Percentiles rank a stretch among this genome's conserved stretches.
phyloP scores from a whole-genome alignment of 1,140 invertebrate genomes.

The Drosophila grimshawi region DNA sequence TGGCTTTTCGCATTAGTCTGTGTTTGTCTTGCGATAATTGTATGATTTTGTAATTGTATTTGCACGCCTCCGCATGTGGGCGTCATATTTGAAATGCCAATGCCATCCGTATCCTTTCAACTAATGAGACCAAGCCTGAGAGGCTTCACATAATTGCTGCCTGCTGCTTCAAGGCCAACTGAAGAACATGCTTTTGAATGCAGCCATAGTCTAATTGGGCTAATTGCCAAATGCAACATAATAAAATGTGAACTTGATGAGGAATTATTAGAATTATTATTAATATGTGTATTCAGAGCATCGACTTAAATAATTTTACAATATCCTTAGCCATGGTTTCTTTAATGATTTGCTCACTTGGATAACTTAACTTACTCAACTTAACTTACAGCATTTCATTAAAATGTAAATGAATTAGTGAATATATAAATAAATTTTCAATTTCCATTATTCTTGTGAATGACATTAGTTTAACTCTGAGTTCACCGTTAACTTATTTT shows the following conservation, averaged over 20 bases:
- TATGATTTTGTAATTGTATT: conserved; percentile 81
- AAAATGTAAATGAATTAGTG: background rate
- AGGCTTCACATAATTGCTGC: conserved; percentile 55
- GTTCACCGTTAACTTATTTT: conserved; percentile 9
- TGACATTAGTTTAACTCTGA: conserved; percentile 16
- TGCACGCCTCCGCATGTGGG: conserved; percentile 30
- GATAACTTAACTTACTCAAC: background rate
- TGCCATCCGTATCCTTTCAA: conserved; percentile 52
- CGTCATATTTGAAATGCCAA: conserved; percentile 21
- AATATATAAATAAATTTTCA: background rate
- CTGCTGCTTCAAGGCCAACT: conserved; percentile 25
- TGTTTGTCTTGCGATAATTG: conserved; percentile 78
- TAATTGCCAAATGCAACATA: conserved; percentile 29
- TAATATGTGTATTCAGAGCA: too few relatives aligned
- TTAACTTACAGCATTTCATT: conserved; percentile 11
- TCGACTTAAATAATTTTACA: too few relatives aligned
- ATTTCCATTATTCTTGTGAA: conserved; percentile 1
- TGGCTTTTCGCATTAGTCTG: conserved; percentile 75
- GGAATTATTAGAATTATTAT: background rate
- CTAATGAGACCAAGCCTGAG: conserved; percentile 61
- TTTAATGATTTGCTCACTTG: too few relatives aligned
- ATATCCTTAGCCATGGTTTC: too few relatives aligned
- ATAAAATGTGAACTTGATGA: conserved; percentile 9
- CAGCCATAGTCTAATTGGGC: conserved; percentile 27
- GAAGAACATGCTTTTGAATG: conserved; percentile 21